Evolutionary conservation across 2,797 vertebrate species (phyloP).

Genomic region (Characodon lateralis): DNA sequence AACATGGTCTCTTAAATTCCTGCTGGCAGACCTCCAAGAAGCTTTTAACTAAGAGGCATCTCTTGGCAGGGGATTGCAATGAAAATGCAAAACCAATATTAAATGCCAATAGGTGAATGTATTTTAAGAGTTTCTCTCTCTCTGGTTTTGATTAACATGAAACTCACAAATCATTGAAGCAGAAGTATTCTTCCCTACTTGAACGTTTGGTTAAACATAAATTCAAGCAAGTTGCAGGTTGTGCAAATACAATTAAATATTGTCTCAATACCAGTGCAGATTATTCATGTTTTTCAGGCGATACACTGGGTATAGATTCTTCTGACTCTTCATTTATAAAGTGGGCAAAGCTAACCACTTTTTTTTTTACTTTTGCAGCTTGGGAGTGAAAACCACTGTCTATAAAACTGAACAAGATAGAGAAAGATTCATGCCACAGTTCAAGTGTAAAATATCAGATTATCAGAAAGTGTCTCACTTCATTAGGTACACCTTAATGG

Average conservation of each 20-base stretch:
- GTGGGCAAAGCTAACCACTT: too few species aligned
- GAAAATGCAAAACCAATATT: constrained; percentile 55
- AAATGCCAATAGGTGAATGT: constrained; percentile 53
- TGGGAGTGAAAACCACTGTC: not conserved
- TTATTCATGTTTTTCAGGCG: too few species aligned
- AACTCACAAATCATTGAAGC: constrained; percentile 22
- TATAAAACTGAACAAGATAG: not conserved
- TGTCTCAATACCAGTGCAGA: too few species aligned
- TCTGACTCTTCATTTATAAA: not conserved
- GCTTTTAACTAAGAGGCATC: constrained; percentile 54
- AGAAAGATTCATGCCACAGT: not conserved
- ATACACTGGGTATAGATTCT: too few species aligned
- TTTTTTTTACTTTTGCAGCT: not conserved
- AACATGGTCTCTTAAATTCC: constrained; percentile 41
- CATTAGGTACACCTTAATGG: not conserved
- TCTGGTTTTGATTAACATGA: constrained; percentile 36
- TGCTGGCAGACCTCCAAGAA: constrained; percentile 48
- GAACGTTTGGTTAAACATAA: constrained; percentile 9
- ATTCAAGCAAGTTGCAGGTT: too few species aligned
- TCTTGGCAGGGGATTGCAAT: constrained; percentile 30
- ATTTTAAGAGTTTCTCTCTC: constrained; percentile 20
- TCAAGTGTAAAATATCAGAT: not conserved
- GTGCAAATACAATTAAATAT: not conserved
- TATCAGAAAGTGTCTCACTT: not conserved
- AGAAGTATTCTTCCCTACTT: constrained; percentile 22